Base-by-base conservation (phyloP, 2,888 invertebrate genomes). In the Lamellibrachia satsuma region DNA sequence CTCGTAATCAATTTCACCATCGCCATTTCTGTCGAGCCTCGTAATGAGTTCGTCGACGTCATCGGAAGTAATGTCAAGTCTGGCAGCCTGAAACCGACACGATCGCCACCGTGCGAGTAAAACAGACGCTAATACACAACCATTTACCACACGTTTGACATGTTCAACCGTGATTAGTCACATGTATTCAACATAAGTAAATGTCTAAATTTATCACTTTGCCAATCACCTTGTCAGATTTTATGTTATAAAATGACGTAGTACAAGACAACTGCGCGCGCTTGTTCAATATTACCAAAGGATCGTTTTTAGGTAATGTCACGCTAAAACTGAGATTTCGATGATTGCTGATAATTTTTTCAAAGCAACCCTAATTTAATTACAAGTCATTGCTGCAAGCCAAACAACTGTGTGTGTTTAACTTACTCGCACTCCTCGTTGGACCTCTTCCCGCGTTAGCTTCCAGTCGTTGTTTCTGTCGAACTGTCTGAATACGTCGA, bases 401-500 rank as follows among this genome's bases (percentile, higher is more conserved):
- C 39, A 39, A 39, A 39, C 39, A 39, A 39, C 39, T 39, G 39
- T 39, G 39, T 39, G 39, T 2, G 2, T 11, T 15, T 22, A 75
- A 75, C 75, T n/a, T 94, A 95, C 96, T 95, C 95, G 93, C 6
- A 96, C 92, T 0, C 96, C 96, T 7, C 57, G 75, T 4, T 93
- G 92, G 91, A 96, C 95, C 92, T 96, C 96, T 9, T 95, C 95
- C 55, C 92, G 93, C 7, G 94, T 94, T 52, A 96, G 94, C 2
- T 94, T 93, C 93, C 93, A 94, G 92, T 95, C 95, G 15, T 95
- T 93, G 93, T 96, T 95, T 91, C 95, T 95, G 94, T 96, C 96
- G 90, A 96, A 95, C 92, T 95, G 95, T 92, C 94, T 94, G 93
- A 96, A 96, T 51, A 96, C 93, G 93, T 96, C 96, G 52, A 96